Conservation (phyloP, 2,888 invertebrate genomes). For the Rhagonycha fulva region DNA sequence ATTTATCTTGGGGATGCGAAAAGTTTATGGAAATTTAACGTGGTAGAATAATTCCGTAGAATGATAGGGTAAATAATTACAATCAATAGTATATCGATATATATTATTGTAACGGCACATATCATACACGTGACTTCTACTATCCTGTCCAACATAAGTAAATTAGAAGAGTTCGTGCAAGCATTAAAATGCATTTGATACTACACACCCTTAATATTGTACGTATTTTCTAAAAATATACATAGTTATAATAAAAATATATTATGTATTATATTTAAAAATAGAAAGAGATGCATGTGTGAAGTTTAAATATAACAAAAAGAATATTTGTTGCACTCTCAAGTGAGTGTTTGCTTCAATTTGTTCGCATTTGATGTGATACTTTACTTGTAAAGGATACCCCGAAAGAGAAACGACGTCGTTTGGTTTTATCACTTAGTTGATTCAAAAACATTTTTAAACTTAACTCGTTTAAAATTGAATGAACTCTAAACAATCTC, state of each 20-base stretch:
- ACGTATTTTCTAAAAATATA: slow-evolving; percentile 52
- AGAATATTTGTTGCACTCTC: slow-evolving; percentile 36
- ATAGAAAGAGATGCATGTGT: slow-evolving; percentile 16
- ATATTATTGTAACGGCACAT: slow-evolving; percentile 45
- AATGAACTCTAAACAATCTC: not conserved
- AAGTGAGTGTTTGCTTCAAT: slow-evolving; percentile 44
- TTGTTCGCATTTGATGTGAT: slow-evolving; percentile 55
- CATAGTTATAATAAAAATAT: slow-evolving; percentile 38
- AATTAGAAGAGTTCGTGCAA: slow-evolving; percentile 22
- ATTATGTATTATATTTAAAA: slow-evolving; percentile 6
- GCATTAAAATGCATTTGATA: slow-evolving; percentile 44
- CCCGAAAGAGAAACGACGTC: slow-evolving; percentile 12
- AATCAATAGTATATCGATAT: slow-evolving; percentile 5
- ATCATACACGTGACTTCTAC: slow-evolving; percentile 53
- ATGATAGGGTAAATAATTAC: not conserved
- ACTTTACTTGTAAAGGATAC: slow-evolving; percentile 32
- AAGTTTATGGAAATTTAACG: slow-evolving; percentile 4
- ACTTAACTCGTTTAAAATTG: not conserved
- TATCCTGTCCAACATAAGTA: slow-evolving; percentile 52
- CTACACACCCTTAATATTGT: slow-evolving; percentile 47
- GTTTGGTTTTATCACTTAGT: slow-evolving; percentile 14
- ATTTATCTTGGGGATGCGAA: not conserved
- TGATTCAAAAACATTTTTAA: not conserved
- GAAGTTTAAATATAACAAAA: slow-evolving; percentile 23
- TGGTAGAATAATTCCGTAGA: slow-evolving; percentile 2